phyloP scores from a whole-genome alignment of 2,113 vertebrate genomes.

The Castor canadensis region DNA sequence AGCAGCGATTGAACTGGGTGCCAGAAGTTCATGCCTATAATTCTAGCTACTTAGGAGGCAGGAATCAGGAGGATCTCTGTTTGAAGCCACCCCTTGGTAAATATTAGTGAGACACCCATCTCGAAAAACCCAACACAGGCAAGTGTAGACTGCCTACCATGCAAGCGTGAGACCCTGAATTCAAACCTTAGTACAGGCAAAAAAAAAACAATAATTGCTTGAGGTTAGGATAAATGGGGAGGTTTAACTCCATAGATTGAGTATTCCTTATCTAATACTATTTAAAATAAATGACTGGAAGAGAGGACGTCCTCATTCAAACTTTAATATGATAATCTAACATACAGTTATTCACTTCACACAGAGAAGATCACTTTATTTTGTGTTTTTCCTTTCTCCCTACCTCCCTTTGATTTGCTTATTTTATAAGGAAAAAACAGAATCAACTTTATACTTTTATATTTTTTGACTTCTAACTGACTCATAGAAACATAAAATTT shows the following conservation, averaged over 20 bases:
- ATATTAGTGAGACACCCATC: no score
- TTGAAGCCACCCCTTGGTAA: no score
- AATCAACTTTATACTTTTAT: neutral
- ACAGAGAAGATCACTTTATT: neutral
- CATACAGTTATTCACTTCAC: neutral
- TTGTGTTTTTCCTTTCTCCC: neutral
- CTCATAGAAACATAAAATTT: neutral
- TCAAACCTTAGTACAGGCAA: no score
- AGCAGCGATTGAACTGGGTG: neutral
- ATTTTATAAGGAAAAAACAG: neutral
- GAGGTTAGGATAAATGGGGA: neutral
- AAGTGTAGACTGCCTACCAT: no score
- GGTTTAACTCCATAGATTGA: neutral
- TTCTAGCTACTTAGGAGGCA: no score
- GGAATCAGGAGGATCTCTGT: no score
- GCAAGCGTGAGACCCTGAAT: no score
- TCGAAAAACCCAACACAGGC: no score
- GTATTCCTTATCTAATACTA: neutral
- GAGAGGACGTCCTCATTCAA: neutral
- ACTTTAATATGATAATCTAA: neutral
- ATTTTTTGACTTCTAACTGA: neutral
- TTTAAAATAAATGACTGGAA: neutral
- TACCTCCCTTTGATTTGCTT: neutral
- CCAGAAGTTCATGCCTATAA: no score
- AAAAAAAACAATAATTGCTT: no score